phyloP scores from a whole-genome alignment of 1,140 invertebrate species.

The Drosophila triauraria region DNA sequence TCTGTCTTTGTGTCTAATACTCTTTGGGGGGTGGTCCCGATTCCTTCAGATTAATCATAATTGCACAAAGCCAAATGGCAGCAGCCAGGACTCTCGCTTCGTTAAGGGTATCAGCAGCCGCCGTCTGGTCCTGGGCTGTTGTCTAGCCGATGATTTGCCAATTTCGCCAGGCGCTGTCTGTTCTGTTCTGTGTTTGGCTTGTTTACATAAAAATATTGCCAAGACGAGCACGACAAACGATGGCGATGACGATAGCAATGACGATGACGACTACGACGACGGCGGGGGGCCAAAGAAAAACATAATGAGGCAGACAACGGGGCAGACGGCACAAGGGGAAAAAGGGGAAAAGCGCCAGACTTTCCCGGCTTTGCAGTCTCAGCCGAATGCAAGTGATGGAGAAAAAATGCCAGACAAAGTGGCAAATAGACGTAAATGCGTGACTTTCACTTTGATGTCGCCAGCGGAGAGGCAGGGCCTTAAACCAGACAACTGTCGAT shows the following conservation, averaged over 20 bases:
- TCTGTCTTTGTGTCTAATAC: constrained; percentile 1
- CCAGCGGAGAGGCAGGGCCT: neutral
- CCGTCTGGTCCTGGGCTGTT: constrained; percentile 26
- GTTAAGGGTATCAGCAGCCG: constrained; percentile 41
- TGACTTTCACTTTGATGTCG: constrained; percentile 78
- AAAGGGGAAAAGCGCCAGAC: constrained; percentile 40
- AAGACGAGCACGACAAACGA: constrained; percentile 44
- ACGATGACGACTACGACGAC: neutral
- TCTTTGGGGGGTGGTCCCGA: neutral
- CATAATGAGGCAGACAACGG: constrained; percentile 73
- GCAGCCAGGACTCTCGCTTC: constrained; percentile 46
- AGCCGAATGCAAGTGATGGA: constrained; percentile 39
- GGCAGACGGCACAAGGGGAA: constrained; percentile 13
- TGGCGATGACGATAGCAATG: constrained; percentile 23
- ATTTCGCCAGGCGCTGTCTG: constrained; percentile 51
- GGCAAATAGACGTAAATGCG: constrained; percentile 75
- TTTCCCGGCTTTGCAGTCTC: constrained; percentile 37
- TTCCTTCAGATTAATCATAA: constrained; percentile 36
- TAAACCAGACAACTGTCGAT: constrained; percentile 43
- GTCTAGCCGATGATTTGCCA: constrained; percentile 66
- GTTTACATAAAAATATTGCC: constrained; percentile 76
- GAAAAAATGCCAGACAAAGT: constrained; percentile 63
- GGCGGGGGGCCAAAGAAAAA: constrained; percentile 40
- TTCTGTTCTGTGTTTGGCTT: constrained; percentile 36
- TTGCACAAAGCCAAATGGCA: constrained; percentile 68